phyloP scores from a whole-genome alignment of 92 coral and sea anemone genomes.

The Palythoa heliodiscus region DNA sequence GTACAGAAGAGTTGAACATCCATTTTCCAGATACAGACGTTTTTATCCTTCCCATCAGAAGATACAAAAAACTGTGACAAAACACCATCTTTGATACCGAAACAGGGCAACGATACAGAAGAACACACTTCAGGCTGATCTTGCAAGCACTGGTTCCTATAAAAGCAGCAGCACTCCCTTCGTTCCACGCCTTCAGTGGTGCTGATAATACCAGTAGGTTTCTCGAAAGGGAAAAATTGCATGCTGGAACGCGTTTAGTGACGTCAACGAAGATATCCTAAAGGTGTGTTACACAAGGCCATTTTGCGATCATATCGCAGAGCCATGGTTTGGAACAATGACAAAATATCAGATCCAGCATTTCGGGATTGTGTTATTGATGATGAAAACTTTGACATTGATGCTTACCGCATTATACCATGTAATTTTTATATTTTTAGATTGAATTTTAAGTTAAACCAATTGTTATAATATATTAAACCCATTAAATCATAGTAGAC shows the following conservation, averaged over 20 bases:
- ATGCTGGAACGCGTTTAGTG: constrained; percentile 14
- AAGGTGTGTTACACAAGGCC: not conserved
- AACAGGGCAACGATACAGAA: constrained; percentile 44
- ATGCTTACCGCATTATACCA: too few relatives aligned
- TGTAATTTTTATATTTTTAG: too few relatives aligned
- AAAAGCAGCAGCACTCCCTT: constrained; percentile 50
- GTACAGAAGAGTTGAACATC: constrained; percentile 37
- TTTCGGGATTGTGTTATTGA: too few relatives aligned
- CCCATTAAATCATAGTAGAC: too few relatives aligned
- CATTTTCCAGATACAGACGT: constrained; percentile 15
- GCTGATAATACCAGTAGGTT: constrained; percentile 42
- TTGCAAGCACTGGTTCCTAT: constrained; percentile 32
- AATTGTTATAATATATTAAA: too few relatives aligned
- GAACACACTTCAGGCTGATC: constrained; percentile 11
- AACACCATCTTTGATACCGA: constrained; percentile 34
- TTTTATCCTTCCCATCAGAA: constrained; percentile 28
- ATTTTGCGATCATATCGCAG: not conserved
- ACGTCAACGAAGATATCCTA: not conserved
- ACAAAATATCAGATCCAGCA: not conserved
- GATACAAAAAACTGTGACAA: constrained; percentile 39
- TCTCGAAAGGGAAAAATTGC: constrained; percentile 9
- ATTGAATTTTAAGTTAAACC: too few relatives aligned
- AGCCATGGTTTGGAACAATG: not conserved
- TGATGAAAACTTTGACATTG: too few relatives aligned
- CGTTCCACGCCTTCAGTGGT: constrained; percentile 46